phyloP scores from a whole-genome alignment of 2,797 vertebrate genomes.

The Chromis chromis region DNA sequence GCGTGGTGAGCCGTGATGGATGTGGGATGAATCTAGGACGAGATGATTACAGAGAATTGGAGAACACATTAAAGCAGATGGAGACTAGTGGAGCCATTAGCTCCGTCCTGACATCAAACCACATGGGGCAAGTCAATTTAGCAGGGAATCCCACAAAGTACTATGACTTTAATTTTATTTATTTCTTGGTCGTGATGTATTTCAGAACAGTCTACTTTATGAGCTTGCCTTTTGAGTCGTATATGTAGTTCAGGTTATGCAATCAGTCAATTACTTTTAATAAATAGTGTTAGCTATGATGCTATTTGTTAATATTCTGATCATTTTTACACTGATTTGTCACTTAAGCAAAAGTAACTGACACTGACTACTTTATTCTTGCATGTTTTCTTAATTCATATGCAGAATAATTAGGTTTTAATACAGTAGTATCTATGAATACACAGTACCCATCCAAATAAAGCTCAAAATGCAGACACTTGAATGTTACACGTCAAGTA shows the following conservation, averaged over 20 bases:
- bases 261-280: neutral
- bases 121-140: neutral
- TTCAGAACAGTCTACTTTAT: neutral
- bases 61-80: slow-evolving; percentile 13
- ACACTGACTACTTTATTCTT: no score
- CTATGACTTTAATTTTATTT: neutral
- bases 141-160: neutral
- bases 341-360: no score
- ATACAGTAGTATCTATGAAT: neutral
- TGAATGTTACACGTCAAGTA: neutral
- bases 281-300: no score
- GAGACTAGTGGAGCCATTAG: slow-evolving; percentile 4
- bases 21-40: neutral
- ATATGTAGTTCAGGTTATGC: neutral
- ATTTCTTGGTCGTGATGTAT: neutral
- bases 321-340: no score
- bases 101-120: neutral
- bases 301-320: no score
- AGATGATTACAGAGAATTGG: slow-evolving; percentile 14
- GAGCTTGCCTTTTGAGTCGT: neutral
- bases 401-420: no score
- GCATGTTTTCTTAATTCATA: no score
- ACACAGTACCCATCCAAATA: neutral
- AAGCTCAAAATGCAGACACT: neutral
- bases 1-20: slow-evolving; percentile 24